Evolutionary conservation across 1,140 invertebrate species (phyloP).

Genomic region (Cherax quadricarinatus): DNA sequence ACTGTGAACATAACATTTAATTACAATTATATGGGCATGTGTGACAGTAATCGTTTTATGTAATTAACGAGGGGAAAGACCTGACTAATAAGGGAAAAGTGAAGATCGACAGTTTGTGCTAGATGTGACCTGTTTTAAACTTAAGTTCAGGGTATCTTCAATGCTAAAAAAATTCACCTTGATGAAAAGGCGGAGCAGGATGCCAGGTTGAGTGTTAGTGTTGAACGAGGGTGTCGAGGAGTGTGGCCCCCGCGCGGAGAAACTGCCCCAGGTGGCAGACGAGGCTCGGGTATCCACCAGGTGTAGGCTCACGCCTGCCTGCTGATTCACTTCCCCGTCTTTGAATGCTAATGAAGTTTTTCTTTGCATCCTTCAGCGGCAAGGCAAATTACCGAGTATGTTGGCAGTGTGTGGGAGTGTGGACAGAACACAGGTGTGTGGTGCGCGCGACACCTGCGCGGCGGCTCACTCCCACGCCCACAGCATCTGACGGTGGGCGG

Average conservation of each 20-base stretch:
- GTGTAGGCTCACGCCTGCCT: not conserved
- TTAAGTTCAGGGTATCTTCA: not conserved
- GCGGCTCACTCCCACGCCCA: not conserved
- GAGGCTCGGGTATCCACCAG: not conserved
- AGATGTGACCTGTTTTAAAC: too few species aligned
- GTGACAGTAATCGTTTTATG: not conserved
- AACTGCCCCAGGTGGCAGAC: not conserved
- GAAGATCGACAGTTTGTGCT: not conserved
- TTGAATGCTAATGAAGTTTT: conserved; percentile 18
- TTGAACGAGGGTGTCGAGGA: not conserved
- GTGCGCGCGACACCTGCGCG: not conserved
- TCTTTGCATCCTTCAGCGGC: not conserved
- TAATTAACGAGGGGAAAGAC: not conserved
- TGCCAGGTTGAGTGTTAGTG: not conserved
- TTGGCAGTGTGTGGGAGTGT: not conserved
- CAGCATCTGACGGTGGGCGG: not conserved
- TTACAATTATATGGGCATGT: not conserved
- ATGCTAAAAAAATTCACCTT: not conserved
- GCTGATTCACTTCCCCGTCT: not conserved
- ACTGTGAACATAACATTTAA: not conserved
- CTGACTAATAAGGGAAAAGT: not conserved
- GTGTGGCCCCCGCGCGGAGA: not conserved
- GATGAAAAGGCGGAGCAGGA: not conserved
- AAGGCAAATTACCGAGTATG: not conserved
- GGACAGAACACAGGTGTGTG: not conserved